phyloP scores from a whole-genome alignment of 2,888 invertebrate species.

The Agrochola macilenta region DNA sequence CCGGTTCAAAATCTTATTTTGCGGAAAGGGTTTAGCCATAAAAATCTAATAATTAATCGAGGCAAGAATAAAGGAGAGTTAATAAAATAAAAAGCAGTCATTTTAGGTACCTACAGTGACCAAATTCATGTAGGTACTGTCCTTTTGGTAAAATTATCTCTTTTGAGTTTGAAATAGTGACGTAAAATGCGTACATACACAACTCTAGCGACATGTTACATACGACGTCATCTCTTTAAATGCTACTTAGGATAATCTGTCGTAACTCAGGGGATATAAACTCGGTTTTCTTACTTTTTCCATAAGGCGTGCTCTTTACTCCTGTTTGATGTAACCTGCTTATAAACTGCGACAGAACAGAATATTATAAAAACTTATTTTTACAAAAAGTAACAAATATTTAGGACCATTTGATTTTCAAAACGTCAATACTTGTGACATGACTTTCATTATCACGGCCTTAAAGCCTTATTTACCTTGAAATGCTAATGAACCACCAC shows the following conservation, averaged over 20 bases:
- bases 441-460: too few species aligned
- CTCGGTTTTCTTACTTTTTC: constrained; percentile 37
- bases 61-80: neutral
- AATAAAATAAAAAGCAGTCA: neutral
- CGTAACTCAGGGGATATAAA: constrained; percentile 42
- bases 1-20: constrained; percentile 1
- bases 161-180: neutral
- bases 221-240: constrained; percentile 29
- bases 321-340: constrained; percentile 28
- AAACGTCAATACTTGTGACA: too few species aligned
- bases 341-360: neutral
- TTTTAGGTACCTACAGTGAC: neutral
- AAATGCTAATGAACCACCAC: too few species aligned
- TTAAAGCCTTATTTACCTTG: too few species aligned
- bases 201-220: constrained; percentile 30
- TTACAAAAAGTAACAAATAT: too few species aligned
- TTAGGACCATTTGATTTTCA: too few species aligned
- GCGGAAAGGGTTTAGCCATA: neutral
- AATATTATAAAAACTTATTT: too few species aligned
- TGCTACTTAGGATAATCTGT: constrained; percentile 38
- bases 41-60: neutral
- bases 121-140: too few species aligned
- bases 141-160: neutral
- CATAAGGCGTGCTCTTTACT: constrained; percentile 23
- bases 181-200: constrained; percentile 2